Conservation (phyloP, 2,113 vertebrate genomes). For the Ursus arctos region DNA sequence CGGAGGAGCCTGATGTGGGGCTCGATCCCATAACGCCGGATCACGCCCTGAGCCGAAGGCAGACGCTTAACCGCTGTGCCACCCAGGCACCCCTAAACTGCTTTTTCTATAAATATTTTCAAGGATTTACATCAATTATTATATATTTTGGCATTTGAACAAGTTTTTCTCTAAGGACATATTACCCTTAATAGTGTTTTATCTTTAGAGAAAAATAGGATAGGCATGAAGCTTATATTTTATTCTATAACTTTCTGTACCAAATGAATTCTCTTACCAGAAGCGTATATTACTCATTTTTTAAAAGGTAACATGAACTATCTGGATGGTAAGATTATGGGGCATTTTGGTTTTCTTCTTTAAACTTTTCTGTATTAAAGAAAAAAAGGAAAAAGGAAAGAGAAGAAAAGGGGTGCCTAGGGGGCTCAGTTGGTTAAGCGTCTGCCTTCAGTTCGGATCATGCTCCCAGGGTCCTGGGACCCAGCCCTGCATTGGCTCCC, state of each 20-base stretch:
- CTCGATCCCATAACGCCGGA: too few species aligned
- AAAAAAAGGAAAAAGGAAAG: background rate
- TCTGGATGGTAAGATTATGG: background rate
- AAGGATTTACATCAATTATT: background rate
- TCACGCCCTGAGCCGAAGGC: too few species aligned
- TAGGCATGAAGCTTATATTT: background rate
- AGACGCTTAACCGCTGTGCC: too few species aligned
- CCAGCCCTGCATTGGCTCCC: too few species aligned
- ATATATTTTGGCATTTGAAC: background rate
- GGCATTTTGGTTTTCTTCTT: background rate
- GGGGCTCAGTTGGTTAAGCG: background rate
- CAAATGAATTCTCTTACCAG: constrained; percentile 19
- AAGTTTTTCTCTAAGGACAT: background rate
- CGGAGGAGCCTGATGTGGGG: too few species aligned
- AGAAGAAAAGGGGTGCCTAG: background rate
- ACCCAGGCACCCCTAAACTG: background rate
- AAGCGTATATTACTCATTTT: background rate
- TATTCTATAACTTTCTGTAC: background rate
- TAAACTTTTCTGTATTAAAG: background rate
- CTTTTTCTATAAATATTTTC: background rate
- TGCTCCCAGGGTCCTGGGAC: background rate
- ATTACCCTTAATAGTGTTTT: background rate
- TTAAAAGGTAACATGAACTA: background rate
- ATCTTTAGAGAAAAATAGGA: constrained; percentile 33
- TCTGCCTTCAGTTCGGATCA: background rate